Evolutionary conservation across 2,888 invertebrate species (phyloP).

Genomic region (Aquatica leii): DNA sequence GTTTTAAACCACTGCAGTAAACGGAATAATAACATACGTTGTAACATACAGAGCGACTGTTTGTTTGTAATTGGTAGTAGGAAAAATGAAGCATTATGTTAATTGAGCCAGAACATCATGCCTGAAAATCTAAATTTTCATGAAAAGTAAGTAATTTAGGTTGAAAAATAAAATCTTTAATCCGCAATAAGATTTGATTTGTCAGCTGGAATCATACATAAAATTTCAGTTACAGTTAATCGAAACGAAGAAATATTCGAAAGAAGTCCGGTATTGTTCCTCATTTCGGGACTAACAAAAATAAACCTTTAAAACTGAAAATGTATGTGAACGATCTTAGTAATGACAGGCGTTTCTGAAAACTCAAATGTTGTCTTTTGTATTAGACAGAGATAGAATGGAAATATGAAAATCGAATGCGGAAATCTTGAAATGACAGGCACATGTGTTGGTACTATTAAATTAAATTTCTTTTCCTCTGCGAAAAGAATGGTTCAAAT

Average conservation of each 20-base stretch:
- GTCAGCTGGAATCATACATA: constrained; percentile 1
- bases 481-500: constrained; percentile 60
- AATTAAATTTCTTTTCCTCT: constrained; percentile 61
- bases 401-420: constrained; percentile 56
- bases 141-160: no score
- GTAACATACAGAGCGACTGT: neutral
- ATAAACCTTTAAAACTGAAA: constrained; percentile 37
- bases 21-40: constrained; percentile 10
- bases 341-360: constrained; percentile 26
- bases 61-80: neutral
- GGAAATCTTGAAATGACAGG: constrained; percentile 60
- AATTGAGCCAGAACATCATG: no score
- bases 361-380: constrained; percentile 1
- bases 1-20: constrained; percentile 14
- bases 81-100: no score
- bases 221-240: constrained; percentile 8
- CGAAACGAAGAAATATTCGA: constrained; percentile 12
- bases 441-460: constrained; percentile 61
- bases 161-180: neutral
- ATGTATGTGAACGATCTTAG: constrained; percentile 30
- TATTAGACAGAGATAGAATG: constrained; percentile 38
- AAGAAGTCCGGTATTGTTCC: constrained; percentile 22
- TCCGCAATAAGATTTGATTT: neutral
- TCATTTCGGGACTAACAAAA: constrained; percentile 38
- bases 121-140: no score